phyloP scores from a whole-genome alignment of 2,797 vertebrate species.

The Prunella strophiata region DNA sequence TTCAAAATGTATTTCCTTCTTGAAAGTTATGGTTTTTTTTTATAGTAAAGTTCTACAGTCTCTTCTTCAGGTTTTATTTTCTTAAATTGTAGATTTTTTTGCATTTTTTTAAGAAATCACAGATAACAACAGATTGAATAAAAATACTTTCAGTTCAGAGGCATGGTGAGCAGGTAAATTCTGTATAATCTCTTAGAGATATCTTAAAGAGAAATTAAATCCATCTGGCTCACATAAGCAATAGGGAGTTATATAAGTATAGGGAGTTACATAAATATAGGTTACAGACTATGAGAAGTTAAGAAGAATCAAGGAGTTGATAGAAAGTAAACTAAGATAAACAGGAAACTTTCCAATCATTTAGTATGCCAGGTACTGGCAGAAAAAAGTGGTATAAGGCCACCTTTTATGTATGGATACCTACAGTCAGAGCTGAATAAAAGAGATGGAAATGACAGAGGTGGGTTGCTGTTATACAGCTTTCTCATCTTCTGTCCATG shows the following conservation, averaged over 20 bases:
- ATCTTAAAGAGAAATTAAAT: not conserved
- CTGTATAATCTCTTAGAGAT: not conserved
- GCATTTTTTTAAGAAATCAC: not conserved
- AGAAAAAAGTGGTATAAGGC: not conserved
- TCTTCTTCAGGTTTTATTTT: not conserved
- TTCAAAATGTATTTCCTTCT: not conserved
- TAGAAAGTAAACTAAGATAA: not conserved
- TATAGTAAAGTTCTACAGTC: not conserved
- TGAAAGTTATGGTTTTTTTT: not conserved
- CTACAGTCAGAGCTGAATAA: not conserved
- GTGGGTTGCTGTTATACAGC: accelerated
- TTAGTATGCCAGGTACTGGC: not conserved
- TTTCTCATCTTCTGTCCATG: not conserved
- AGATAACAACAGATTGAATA: not conserved
- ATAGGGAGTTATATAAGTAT: not conserved
- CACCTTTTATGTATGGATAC: not conserved
- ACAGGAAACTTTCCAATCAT: not conserved
- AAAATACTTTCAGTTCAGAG: not conserved
- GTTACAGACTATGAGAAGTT: not conserved
- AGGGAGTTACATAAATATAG: not conserved
- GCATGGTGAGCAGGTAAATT: not conserved
- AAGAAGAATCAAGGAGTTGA: not conserved
- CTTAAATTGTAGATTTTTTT: not conserved
- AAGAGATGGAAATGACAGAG: not conserved
- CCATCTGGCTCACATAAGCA: not conserved